Evolutionary conservation across 2,797 vertebrate species (phyloP).

Genomic region (Xenentodon cancila): DNA sequence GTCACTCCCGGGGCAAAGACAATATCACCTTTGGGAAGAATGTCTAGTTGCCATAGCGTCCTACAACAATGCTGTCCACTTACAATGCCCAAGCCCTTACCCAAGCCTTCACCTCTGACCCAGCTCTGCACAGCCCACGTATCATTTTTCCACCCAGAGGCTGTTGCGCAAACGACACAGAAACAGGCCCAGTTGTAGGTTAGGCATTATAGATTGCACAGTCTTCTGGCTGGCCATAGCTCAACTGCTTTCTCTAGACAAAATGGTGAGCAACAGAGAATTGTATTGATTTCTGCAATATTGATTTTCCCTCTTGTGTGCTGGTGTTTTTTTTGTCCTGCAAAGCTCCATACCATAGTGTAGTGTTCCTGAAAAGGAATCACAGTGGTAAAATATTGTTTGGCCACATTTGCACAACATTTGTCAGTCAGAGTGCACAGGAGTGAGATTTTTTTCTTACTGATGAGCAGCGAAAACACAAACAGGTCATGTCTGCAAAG

Average conservation of each 20-base stretch:
- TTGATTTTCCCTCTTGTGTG: slow-evolving; percentile 71
- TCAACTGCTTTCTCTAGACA: slow-evolving; percentile 64
- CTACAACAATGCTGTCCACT: slow-evolving; percentile 76
- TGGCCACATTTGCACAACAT: slow-evolving; percentile 4
- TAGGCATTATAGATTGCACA: slow-evolving; percentile 72
- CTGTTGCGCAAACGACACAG: slow-evolving; percentile 57
- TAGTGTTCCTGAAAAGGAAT: slow-evolving; percentile 33
- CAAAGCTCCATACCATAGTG: slow-evolving; percentile 32
- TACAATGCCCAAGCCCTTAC: slow-evolving; percentile 70
- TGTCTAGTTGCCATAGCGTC: slow-evolving; percentile 79
- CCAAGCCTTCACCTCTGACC: slow-evolving; percentile 74
- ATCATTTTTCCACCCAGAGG: slow-evolving; percentile 75
- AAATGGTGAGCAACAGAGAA: slow-evolving; percentile 74
- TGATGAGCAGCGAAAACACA: neutral
- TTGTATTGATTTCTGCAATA: slow-evolving; percentile 76
- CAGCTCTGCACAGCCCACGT: slow-evolving; percentile 61
- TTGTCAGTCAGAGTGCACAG: neutral
- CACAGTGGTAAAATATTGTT: neutral
- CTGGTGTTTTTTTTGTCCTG: slow-evolving; percentile 58
- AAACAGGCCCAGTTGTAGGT: slow-evolving; percentile 57
- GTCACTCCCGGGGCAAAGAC: slow-evolving; percentile 70
- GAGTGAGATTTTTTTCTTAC: neutral
- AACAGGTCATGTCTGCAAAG: neutral
- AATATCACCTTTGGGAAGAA: slow-evolving; percentile 80
- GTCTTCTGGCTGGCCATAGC: slow-evolving; percentile 49